Evolutionary conservation across 2,888 invertebrate species (phyloP), one percentile per base, ranked within the genome.

Genomic region (Leptogaster cylindrica): DNA sequence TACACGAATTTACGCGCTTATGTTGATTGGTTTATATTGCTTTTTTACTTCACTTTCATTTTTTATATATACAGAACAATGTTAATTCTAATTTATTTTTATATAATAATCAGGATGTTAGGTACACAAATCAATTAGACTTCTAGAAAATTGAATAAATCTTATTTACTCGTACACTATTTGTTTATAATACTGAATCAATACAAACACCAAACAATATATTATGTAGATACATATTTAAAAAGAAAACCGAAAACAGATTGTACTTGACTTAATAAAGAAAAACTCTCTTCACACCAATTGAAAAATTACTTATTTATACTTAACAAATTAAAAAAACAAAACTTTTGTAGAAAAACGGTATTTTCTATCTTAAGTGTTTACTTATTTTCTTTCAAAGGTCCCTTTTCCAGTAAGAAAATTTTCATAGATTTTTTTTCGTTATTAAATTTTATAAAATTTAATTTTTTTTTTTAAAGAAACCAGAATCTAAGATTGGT

Each of bases 11-110:
- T 20, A 46, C 46, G 33, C 52, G 33, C 33, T 18, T 52, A 33
- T 27, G 33, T 52, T 14, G 23, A 36, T 36, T 23, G 18, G 55
- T 33, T 55, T 8, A 12, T 55, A 55, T 55, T 55, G 55, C 55
- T 55, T 55, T 23, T 36, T 55, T 55, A 55, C 55, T 55, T 55
- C 55, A 55, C 6, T 55, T 55, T 28, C 20, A 23, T 36, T 55
- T 20, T 6, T n/a, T 31, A 39, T 55, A 55, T 55, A 10, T 55
- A 55, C 55, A 55, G 39, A 55, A 41, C n/a, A n/a, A 55, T 55
- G 39, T 55, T 12, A 3, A 16, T 46, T 46, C 10, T 23, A 55
- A 55, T 12, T 4, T 55, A 55, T 23, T 20, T 46, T n/a, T 20
- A n/a, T 23, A 46, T n/a, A n/a, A n/a, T n/a, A n/a, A n/a, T n/a